These are phyloP conservation scores for Accipiter cooperii DNA, from an alignment of 2,113 vertebrate genomes.

Conservation along the genomic window DNA sequence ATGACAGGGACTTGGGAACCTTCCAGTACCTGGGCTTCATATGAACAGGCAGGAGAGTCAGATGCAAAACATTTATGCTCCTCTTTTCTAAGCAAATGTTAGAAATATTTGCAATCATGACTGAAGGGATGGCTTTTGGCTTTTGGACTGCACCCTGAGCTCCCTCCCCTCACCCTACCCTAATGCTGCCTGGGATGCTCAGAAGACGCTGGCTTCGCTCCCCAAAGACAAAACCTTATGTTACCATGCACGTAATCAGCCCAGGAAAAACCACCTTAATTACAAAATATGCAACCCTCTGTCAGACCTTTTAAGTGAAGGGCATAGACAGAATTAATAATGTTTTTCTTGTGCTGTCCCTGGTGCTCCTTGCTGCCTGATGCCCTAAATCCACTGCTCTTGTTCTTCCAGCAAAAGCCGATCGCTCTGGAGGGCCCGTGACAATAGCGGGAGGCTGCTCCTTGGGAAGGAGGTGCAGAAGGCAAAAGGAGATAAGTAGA, in stretches of 20 bases:
- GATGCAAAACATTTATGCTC: background rate
- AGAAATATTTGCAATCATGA: background rate
- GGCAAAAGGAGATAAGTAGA: background rate
- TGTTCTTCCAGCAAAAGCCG: background rate
- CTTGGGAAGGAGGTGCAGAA: background rate
- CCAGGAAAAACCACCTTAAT: background rate
- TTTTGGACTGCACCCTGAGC: background rate
- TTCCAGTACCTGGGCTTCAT: background rate
- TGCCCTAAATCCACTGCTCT: background rate
- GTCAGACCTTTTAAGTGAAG: background rate
- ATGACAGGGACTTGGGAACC: rapidly evolving
- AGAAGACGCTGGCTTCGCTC: background rate
- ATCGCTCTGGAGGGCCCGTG: rapidly evolving
- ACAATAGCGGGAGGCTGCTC: background rate
- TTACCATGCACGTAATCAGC: rapidly evolving
- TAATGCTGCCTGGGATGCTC: background rate
- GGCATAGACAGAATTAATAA: background rate
- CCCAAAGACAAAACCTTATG: background rate
- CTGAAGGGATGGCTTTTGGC: background rate
- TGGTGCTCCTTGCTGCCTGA: background rate
- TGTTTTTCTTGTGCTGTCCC: background rate
- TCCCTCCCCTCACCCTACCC: background rate
- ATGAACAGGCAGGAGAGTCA: background rate
- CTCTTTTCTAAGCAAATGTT: background rate
- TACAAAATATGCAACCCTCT: background rate